Base-by-base conservation (phyloP, 2,888 invertebrate species). In the Adineta ricciae region DNA sequence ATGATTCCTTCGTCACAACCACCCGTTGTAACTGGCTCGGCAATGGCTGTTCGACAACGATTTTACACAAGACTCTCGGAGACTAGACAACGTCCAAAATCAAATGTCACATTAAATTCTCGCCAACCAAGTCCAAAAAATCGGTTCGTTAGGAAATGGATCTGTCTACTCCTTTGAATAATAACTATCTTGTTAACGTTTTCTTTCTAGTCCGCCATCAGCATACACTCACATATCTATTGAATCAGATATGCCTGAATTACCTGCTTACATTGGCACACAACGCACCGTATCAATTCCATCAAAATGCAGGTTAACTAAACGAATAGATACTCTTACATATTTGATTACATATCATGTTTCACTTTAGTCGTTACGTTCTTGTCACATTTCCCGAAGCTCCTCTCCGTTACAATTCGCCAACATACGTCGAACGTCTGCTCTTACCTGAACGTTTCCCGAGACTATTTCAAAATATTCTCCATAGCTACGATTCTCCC, bases 331-430 rank as follows among this genome's bases (percentile, higher is more conserved):
- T n/a, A n/a, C n/a, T n/a, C n/a, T n/a, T n/a, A n/a, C n/a, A n/a
- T n/a, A n/a, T n/a, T n/a, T n/a, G n/a, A n/a, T n/a, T n/a, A n/a
- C n/a, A n/a, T n/a, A n/a, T n/a, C n/a, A n/a, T n/a, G n/a, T n/a
- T n/a, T n/a, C n/a, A 24, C 21, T 64, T 78, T n/a, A 78, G 78
- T 41, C 78, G 78, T 41, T 78, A 78, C n/a, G 78, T 78, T 41
- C 41, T 78, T 21, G 78, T 78, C 41, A 41, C 78, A n/a, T 78
- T 78, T 41, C 78, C 78, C n/a, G 78, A 78, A 41, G 24, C 24
- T 24, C 78, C 78, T 19, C 24, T 38, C 14, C 38, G 78, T n/a
- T 78, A 78, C 41, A 78, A n/a, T 38, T 16, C 41, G 3, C 78
- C 78, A 78, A 24, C 78, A n/a, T 78, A 78, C 14, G 78, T 78